Evolutionary conservation across 2,113 vertebrate species (phyloP).

Genomic region (Tragelaphus scriptus): DNA sequence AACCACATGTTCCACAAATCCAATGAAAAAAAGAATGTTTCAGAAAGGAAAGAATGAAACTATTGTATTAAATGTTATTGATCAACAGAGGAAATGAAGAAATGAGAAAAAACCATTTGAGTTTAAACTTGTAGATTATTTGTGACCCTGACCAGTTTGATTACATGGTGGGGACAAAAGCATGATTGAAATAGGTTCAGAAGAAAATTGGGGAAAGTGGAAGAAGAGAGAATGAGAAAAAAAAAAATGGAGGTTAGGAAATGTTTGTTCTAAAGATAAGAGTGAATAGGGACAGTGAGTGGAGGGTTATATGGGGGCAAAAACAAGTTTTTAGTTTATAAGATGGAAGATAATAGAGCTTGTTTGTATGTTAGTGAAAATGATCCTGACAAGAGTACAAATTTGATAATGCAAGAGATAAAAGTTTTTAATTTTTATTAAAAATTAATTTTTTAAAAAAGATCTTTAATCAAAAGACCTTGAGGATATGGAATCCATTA

Average conservation of each 20-base stretch:
- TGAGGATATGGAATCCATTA: not conserved
- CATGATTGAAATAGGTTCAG: not conserved
- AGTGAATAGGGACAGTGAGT: not conserved
- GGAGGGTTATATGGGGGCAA: not conserved
- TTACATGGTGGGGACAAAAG: not conserved
- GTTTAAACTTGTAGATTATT: not conserved
- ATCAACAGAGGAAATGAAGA: not conserved
- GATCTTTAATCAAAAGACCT: not conserved
- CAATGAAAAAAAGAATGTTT: not conserved
- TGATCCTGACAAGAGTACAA: not conserved
- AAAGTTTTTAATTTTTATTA: not conserved
- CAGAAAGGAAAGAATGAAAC: not conserved
- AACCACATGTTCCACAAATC: not conserved
- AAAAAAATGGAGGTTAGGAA: not conserved
- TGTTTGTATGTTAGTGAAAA: not conserved
- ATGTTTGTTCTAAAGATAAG: not conserved
- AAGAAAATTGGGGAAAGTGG: not conserved
- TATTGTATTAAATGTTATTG: not conserved
- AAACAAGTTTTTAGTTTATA: not conserved
- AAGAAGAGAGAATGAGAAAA: not conserved
- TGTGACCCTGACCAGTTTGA: not conserved
- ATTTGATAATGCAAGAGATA: not conserved
- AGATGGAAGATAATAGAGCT: not conserved
- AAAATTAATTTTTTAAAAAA: not conserved
- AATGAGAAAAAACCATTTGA: not conserved